Conservation (phyloP, 1,140 invertebrate species). For the Zelostemma sp. region DNA sequence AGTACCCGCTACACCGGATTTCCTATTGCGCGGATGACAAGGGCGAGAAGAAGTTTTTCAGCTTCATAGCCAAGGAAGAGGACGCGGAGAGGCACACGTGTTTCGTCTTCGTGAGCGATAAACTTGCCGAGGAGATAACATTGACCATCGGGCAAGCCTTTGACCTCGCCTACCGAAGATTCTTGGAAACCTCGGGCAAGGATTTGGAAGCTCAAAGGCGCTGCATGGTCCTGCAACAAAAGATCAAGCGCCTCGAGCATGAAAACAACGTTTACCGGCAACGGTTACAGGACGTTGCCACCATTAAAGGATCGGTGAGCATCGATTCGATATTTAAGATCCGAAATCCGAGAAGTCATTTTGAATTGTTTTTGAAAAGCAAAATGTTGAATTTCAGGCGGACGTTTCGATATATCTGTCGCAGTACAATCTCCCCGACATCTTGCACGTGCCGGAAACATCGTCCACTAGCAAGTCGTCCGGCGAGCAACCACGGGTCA, state of each 20-base stretch:
- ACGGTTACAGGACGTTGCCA: conserved; percentile 74
- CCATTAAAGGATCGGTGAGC: conserved; percentile 67
- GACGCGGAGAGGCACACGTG: conserved; percentile 89
- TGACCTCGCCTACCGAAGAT: conserved; percentile 93
- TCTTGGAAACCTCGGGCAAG: conserved; percentile 82
- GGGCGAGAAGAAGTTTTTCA: conserved; percentile 96
- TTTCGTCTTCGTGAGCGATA: conserved; percentile 97
- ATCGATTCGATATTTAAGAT: conserved; percentile 5
- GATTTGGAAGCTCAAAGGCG: conserved; percentile 81
- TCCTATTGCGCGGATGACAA: conserved; percentile 99
- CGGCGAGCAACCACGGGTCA: conserved; percentile 52
- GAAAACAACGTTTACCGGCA: conserved; percentile 80
- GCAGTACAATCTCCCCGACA: conserved; percentile 70
- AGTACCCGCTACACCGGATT: conserved; percentile 97
- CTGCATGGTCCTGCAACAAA: conserved; percentile 79
- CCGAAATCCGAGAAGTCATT: too few species aligned
- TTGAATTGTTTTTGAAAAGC: conserved; percentile 1
- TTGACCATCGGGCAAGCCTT: conserved; percentile 97
- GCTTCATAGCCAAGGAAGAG: conserved; percentile 94
- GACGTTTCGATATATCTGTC: conserved; percentile 69
- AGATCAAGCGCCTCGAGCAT: conserved; percentile 78
- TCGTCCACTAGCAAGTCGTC: conserved; percentile 27
- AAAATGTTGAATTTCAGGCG: conserved; percentile 54
- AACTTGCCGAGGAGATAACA: conserved; percentile 96
- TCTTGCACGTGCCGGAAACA: conserved; percentile 66